These are phyloP conservation scores for Psilopogon haemacephalus DNA, from an alignment of 2,113 vertebrate species.

Conservation along the genomic window DNA sequence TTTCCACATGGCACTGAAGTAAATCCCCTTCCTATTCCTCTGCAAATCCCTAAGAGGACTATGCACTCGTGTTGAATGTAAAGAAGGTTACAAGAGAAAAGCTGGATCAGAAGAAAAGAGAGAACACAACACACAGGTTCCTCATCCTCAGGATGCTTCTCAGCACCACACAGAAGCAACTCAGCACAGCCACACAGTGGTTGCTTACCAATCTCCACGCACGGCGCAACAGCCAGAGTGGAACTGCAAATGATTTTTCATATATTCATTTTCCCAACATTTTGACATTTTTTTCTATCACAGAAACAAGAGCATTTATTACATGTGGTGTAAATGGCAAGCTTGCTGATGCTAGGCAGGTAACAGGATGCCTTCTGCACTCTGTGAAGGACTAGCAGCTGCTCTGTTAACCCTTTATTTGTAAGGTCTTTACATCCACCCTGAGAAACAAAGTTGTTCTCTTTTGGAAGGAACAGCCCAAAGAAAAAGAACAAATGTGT, in stretches of 20 bases:
- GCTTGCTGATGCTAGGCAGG: background rate
- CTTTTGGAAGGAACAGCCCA: background rate
- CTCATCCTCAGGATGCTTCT: background rate
- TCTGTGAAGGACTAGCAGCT: background rate
- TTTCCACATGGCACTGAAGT: background rate
- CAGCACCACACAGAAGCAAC: slow-evolving; percentile 61
- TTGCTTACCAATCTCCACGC: slow-evolving; percentile 50
- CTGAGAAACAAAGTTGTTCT: background rate
- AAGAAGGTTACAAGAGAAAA: slow-evolving; percentile 54
- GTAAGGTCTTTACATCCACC: background rate
- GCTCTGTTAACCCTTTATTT: background rate
- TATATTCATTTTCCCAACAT: slow-evolving; percentile 38
- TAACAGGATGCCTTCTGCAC: background rate
- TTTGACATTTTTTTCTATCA: background rate
- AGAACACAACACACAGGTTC: slow-evolving; percentile 50
- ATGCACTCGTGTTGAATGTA: slow-evolving; percentile 40
- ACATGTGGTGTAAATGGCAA: background rate
- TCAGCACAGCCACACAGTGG: slow-evolving; percentile 47
- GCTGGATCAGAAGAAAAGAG: slow-evolving; percentile 26
- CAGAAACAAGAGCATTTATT: background rate
- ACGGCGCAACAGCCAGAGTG: slow-evolving; percentile 50
- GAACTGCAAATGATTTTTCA: slow-evolving; percentile 66
- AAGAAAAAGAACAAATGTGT: background rate
- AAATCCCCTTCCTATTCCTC: background rate
- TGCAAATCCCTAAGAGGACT: background rate